These are phyloP conservation scores for Lepisosteus oculatus DNA, from an alignment of 2,113 vertebrate genomes.

Conservation along the genomic window DNA sequence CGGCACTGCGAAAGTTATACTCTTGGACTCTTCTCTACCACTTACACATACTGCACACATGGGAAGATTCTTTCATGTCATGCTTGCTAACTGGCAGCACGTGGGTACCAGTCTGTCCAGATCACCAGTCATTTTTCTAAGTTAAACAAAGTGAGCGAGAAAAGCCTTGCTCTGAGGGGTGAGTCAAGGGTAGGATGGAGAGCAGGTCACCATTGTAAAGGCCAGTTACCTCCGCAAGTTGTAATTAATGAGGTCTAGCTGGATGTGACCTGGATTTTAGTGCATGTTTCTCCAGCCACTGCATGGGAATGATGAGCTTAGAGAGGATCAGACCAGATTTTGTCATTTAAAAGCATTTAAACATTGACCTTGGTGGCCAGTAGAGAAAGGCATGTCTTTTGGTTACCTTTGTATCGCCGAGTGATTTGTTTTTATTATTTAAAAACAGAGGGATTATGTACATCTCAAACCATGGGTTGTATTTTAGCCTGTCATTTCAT, in stretches of 20 bases:
- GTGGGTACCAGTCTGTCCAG: neutral
- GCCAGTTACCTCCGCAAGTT: conserved; percentile 1
- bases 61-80: no score
- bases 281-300: neutral
- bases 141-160: neutral
- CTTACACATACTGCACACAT: no score
- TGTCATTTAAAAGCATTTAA: conserved; percentile 9
- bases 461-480: no score
- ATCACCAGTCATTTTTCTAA: neutral
- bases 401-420: neutral
- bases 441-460: no score
- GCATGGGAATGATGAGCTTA: conserved; percentile 15
- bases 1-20: no score
- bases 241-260: conserved; percentile 10
- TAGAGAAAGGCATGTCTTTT: conserved; percentile 1
- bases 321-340: conserved; percentile 2
- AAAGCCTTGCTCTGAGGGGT: neutral
- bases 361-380: conserved; percentile 7
- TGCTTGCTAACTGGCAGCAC: no score
- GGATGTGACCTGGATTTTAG: conserved; percentile 12
- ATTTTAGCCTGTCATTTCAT: no score
- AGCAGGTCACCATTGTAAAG: neutral
- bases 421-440: neutral
- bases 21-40: no score
- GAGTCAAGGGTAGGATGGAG: neutral